Base-by-base conservation (phyloP, 2,797 vertebrate genomes). In the Sebastes trivittatus region DNA sequence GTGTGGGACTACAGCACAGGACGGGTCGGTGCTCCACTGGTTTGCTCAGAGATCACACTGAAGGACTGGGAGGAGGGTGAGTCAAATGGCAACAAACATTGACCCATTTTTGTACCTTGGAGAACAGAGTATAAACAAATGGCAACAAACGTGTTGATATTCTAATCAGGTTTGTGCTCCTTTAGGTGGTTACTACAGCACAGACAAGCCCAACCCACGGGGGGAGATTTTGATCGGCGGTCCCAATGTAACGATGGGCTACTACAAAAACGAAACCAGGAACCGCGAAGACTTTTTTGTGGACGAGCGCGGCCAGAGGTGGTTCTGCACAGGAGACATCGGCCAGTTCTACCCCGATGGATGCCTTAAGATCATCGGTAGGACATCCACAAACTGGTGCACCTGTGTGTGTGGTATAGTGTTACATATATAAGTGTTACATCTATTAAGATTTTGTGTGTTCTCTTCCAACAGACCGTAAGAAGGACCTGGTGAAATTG, bases 31-130 rank as follows among this genome's bases (percentile, higher is more conserved):
- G 98, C 98, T 25, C 98, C 98, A 2, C 93, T 99, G 81, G 95
- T 98, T 82, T 99, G 98, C 89, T 98, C 97, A 79, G 98, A 99
- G 93, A 97, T 99, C 81, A 97, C 93, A 61, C 92, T 99, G 49
- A 93, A 97, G 91, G 96, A 98, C 95, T 99, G 98, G 98, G 96
- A 97, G 81, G 98, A 99, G 95, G 98, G 98, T 99, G 85, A 96
- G 95, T 83, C 23, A 16, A 22, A 23, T 11, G 3, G 7, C 11
- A 42, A 34, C 8, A 58, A 49, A 0, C 42, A 49, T 18, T 49
- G 42, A 49, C 42, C 42, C 42, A 49, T 49, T 49, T 49, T 49
- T 42, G 38, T 42, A 7, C 38, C 38, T 46, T 4, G 18, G 46
- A 49, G 46, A 49, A 49, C 46, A 49, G 46, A 49, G 46, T 49